Evolutionary conservation across 2,888 invertebrate species (phyloP), one percentile per base, ranked within the genome.

Genomic region (Brachylomia viminalis): DNA sequence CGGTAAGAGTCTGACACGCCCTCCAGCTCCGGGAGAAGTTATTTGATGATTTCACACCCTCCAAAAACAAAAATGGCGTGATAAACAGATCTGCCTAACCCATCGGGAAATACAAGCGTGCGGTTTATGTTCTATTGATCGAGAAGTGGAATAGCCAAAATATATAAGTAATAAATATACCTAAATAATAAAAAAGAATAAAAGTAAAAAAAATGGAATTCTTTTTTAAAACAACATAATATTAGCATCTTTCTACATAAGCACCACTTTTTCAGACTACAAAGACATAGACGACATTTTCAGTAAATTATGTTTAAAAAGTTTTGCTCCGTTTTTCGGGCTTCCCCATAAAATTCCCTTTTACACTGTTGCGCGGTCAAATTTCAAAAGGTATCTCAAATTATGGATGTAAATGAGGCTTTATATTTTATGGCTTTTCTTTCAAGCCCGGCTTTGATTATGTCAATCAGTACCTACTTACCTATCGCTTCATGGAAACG

Each of bases 381-480:
- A 82, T 81, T 81, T 81, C 85, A 71, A 64, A 80, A 85, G 61
- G 54, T 59, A 62, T 33, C 30, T 33, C 54, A n/a, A 27, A 67
- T 59, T 71, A 68, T 70, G 8, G 8, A 47, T 64, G 42, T 62
- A 74, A 58, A 58, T 80, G 30, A 79, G 56, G 54, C 61, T 80
- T 66, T 69, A 52, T 65, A 69, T 61, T 33, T 33, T 5, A 38
- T 10, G 49, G 49, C n/a, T 69, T 80, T 70, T 8, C 45, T 69
- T 45, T 64, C 5, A 82, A 67, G 30, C 15, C 15, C 27, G 17
- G 20, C 56, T 84, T 72, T 73, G n/a, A 38, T 15, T 33, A 52
- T 49, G 27, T 23, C 27, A 64, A 72, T 79, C 47, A 80, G 68
- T 64, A 78, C 13, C 30, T 61, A 52, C 42, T 42, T 42, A 42